phyloP scores from a whole-genome alignment of 2,888 invertebrate genomes.

The Ormyrus thymus region DNA sequence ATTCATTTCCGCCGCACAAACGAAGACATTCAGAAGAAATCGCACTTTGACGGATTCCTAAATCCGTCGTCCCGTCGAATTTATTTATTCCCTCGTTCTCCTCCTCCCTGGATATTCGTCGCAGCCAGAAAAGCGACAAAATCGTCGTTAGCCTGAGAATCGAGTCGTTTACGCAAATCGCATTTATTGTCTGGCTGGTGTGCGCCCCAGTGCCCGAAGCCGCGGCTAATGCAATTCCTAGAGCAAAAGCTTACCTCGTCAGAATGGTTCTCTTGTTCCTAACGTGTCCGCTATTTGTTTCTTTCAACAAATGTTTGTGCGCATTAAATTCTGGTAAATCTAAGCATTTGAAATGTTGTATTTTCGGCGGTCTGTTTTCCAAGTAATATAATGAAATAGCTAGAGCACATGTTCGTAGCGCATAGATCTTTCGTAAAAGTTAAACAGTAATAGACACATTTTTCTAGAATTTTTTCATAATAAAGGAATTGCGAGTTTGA shows the following conservation, averaged over 20 bases:
- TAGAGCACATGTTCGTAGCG: too few relatives aligned
- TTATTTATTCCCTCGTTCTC: not conserved
- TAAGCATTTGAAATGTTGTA: too few relatives aligned
- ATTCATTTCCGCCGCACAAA: not conserved
- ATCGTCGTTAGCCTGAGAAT: slow-evolving; percentile 7
- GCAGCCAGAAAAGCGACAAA: not conserved
- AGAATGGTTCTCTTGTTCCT: not conserved
- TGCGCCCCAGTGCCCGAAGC: not conserved
- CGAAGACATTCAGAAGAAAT: not conserved
- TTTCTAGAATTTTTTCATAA: too few relatives aligned
- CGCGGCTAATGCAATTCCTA: slow-evolving; percentile 5
- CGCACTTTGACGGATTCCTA: not conserved
- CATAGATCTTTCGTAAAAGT: too few relatives aligned
- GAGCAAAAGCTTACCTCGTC: not conserved
- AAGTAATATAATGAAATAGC: too few relatives aligned
- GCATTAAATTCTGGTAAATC: too few relatives aligned
- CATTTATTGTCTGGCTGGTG: slow-evolving; percentile 1
- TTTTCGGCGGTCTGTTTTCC: too few relatives aligned
- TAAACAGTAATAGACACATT: not conserved
- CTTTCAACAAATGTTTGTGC: not conserved
- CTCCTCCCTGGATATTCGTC: not conserved
- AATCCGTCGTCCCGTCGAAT: not conserved
- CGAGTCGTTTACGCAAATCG: slow-evolving; percentile 12
- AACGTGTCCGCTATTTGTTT: not conserved
- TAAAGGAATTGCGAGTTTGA: too few relatives aligned